Conservation (phyloP, 2,888 invertebrate species). For the Cabera pusaria region DNA sequence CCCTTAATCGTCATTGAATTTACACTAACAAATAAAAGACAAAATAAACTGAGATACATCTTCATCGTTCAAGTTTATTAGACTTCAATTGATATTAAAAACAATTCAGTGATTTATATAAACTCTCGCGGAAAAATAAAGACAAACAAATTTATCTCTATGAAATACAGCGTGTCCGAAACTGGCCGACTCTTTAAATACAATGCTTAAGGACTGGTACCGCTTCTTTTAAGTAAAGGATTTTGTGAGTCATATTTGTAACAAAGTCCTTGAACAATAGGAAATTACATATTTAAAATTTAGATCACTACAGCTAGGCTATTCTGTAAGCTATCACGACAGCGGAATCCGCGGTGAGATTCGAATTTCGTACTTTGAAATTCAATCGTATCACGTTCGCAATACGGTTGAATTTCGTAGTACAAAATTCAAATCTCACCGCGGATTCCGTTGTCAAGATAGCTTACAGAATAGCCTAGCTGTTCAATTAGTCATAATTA, state of each 20-base stretch:
- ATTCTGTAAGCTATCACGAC: no score
- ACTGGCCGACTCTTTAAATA: conserved; percentile 22
- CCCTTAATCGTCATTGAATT: conserved; percentile 59
- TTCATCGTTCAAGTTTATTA: conserved; percentile 3
- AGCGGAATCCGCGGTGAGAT: no score
- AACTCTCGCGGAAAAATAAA: conserved; percentile 6
- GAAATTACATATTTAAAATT: conserved; percentile 31
- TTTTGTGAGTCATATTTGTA: conserved; percentile 52
- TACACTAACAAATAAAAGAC: conserved; percentile 34
- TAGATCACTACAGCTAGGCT: conserved; percentile 50
- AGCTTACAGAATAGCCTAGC: no score
- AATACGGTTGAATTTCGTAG: no score
- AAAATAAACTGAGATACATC: conserved; percentile 12
- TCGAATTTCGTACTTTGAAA: no score
- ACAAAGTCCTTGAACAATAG: conserved; percentile 20
- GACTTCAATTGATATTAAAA: conserved; percentile 6
- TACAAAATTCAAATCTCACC: no score
- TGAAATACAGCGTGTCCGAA: conserved; percentile 45
- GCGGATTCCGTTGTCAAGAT: no score
- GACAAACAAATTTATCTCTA: conserved; percentile 13
- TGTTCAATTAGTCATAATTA: no score
- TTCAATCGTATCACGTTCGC: no score
- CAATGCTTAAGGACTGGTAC: conserved; percentile 28
- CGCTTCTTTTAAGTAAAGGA: conserved; percentile 57
- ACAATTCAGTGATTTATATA: neutral